phyloP scores from a whole-genome alignment of 2,797 vertebrate genomes.

The Zenarchopterus dispar region DNA sequence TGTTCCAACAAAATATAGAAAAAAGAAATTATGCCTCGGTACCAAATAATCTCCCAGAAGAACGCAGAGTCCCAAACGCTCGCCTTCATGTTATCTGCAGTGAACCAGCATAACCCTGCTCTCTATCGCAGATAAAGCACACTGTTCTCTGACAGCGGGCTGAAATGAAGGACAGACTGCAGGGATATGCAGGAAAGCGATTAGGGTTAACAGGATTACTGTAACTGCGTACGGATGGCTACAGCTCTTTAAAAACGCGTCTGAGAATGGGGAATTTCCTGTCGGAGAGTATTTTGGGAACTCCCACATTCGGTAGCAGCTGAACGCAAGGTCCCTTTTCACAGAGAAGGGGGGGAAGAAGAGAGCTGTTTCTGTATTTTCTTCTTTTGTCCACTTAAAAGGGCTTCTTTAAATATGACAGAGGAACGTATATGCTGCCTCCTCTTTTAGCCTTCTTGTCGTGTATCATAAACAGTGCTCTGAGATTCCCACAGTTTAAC shows the following conservation, averaged over 20 bases:
- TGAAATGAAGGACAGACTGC: slow-evolving; percentile 54
- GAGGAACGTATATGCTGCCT: slow-evolving; percentile 48
- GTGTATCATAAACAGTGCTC: slow-evolving; percentile 75
- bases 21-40: slow-evolving; percentile 8
- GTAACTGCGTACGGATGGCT: slow-evolving; percentile 68
- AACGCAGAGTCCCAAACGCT: slow-evolving; percentile 38
- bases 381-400: slow-evolving; percentile 48
- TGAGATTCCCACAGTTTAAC: slow-evolving; percentile 76
- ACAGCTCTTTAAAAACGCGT: slow-evolving; percentile 72
- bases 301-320: slow-evolving; percentile 76
- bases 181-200: slow-evolving; percentile 75
- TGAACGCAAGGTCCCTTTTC: slow-evolving; percentile 43
- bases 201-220: slow-evolving; percentile 84
- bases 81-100: slow-evolving; percentile 51
- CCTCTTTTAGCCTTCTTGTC: slow-evolving; percentile 45
- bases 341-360: slow-evolving; percentile 3
- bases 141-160: slow-evolving; percentile 37
- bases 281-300: slow-evolving; percentile 81
- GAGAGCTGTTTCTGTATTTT: slow-evolving; percentile 45
- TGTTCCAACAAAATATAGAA: slow-evolving; percentile 18
- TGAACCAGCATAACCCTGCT: slow-evolving; percentile 47
- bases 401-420: slow-evolving; percentile 20
- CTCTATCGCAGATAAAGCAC: slow-evolving; percentile 46
- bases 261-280: slow-evolving; percentile 86
- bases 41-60: slow-evolving; percentile 40